Base-by-base conservation (phyloP, 1,140 invertebrate species). In the Homalodisca vitripennis region DNA sequence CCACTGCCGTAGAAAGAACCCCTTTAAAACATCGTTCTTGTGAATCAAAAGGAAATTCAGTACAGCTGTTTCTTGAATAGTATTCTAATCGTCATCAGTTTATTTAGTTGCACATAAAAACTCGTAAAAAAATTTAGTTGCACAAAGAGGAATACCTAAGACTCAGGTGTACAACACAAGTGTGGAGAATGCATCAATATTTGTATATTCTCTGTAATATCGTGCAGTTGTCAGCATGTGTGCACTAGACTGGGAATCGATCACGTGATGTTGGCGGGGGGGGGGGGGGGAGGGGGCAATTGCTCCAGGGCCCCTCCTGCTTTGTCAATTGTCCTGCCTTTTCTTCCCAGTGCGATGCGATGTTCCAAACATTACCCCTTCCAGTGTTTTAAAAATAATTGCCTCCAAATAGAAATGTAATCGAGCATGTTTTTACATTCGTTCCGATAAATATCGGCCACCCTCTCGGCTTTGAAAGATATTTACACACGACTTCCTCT, bases 301-400 rank as follows among this genome's bases (percentile, higher is more conserved):
- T 6, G 26, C 10, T 22, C 55, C 27, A 6, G 55, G 55, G 24
- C 34, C 34, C 34, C 17, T 6, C 24, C 10, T 13, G 14, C 55
- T 29, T 6, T 6, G 55, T 60, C 55, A 29, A 60, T 60, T 60
- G 55, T 60, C 22, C 22, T 60, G 55, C 55, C 55, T 60, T 60
- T 60, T 60, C 55, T 60, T 60, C 55, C 55, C 55, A 60, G 29
- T 30, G 12, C 48, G 22, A 53, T 53, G 48, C 6, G 12, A 13
- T 13, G 48, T 24, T 53, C n/a, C n/a, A n/a, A n/a, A n/a, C n/a
- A 51, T 22, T 20, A 60, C 55, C 55, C 55, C 55, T 60, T 60
- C 26, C 55, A 60, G 55, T 60, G 27, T 60, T 60, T 60, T 60
- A 3, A 60, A 26, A 60, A 30, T 60, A 60, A 60, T 60, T 60